Percentiles rank a stretch among this genome's conserved stretches.
These are phyloP conservation scores for Enteromius radiatus DNA, from an alignment of 2,797 vertebrate genomes.

Conservation along the genomic window DNA sequence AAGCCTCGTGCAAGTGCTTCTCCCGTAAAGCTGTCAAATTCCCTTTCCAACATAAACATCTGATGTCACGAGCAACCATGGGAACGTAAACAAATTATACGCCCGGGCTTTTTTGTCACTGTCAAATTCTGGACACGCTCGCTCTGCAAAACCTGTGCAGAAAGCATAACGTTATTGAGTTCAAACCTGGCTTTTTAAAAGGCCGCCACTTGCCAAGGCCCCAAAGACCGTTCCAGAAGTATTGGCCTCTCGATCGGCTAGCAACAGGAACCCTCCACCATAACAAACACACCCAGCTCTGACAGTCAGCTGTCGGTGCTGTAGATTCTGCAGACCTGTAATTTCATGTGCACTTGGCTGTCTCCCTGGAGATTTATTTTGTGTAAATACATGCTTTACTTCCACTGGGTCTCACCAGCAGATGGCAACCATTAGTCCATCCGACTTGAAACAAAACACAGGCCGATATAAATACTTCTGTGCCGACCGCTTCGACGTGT, in stretches of 20 bases:
- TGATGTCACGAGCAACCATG: constrained; percentile 56
- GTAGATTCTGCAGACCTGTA: constrained; percentile 62
- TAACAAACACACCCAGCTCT: constrained; percentile 58
- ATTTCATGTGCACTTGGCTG: constrained; percentile 62
- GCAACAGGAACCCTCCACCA: constrained; percentile 56
- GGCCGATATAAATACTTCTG: constrained; percentile 60
- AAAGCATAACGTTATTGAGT: constrained; percentile 29
- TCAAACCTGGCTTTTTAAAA: constrained; percentile 43
- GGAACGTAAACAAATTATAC: constrained; percentile 54
- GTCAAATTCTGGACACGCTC: constrained; percentile 47
- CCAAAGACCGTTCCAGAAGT: constrained; percentile 33
- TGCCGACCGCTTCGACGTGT: constrained; percentile 61
- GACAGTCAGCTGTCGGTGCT: constrained; percentile 60
- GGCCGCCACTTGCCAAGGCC: constrained; percentile 44
- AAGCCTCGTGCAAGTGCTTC: constrained; percentile 29
- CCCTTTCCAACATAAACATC: constrained; percentile 52
- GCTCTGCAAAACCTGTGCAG: constrained; percentile 19
- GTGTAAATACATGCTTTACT: constrained; percentile 65
- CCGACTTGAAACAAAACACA: constrained; percentile 64
- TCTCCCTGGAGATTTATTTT: constrained; percentile 64
- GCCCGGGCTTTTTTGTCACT: constrained; percentile 37
- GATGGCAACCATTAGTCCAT: constrained; percentile 68
- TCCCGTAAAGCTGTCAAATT: constrained; percentile 38
- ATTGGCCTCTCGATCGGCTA: constrained; percentile 46
- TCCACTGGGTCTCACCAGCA: constrained; percentile 65